phyloP scores from a whole-genome alignment of 2,113 vertebrate genomes.

The Hirundichthys speculiger region DNA sequence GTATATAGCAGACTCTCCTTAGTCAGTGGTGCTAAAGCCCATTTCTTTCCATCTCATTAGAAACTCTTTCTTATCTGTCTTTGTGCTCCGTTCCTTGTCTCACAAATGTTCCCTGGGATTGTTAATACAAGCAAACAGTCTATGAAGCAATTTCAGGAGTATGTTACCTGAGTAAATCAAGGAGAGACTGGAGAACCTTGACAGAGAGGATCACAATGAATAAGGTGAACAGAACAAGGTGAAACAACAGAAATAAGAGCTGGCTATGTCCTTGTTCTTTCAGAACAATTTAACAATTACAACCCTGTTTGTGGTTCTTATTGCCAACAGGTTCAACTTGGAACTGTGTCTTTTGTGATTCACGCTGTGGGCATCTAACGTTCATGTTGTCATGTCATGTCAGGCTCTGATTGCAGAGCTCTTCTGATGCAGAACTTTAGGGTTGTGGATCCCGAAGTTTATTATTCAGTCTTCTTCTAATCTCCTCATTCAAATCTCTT shows the following conservation, averaged over 20 bases:
- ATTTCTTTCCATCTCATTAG: conserved; percentile 30
- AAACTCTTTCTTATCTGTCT: conserved; percentile 12
- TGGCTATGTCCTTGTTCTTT: conserved; percentile 15
- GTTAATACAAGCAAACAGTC: conserved; percentile 8
- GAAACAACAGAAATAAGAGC: conserved; percentile 15
- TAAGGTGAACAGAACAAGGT: not conserved
- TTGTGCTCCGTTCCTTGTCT: conserved; percentile 2
- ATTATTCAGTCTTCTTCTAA: too few species aligned
- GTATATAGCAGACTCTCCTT: conserved; percentile 25
- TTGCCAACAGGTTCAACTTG: not conserved
- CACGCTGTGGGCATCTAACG: not conserved
- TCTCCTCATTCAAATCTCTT: too few species aligned
- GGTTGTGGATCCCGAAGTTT: not conserved
- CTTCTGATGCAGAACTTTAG: not conserved
- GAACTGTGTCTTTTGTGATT: too few species aligned
- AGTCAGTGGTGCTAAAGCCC: conserved; percentile 1
- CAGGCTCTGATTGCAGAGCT: not conserved
- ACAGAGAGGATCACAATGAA: not conserved
- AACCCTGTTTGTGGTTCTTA: not conserved
- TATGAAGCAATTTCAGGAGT: not conserved
- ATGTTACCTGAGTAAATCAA: conserved; percentile 13
- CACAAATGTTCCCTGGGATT: conserved; percentile 1
- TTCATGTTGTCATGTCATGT: not conserved
- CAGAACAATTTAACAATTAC: conserved; percentile 9
- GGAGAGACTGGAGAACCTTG: conserved; percentile 10